Evolutionary conservation across 37 sponge, comb jelly and placozoan genomes (phyloP), one percentile per base, ranked within the genome.

Genomic region (Ephydatia muelleri): DNA sequence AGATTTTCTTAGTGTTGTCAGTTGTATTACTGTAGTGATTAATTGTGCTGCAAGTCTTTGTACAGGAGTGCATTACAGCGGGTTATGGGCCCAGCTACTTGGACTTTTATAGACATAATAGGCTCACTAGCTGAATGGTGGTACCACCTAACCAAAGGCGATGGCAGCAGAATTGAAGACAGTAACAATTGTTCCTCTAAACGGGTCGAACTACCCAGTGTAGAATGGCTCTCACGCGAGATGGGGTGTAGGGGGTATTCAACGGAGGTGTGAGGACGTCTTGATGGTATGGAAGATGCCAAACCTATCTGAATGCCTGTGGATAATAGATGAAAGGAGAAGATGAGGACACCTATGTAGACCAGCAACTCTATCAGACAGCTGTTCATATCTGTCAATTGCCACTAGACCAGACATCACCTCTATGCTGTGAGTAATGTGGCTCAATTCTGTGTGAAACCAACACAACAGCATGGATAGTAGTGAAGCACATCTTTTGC

Each of bases 401-500:
- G 35, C 48, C 21, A 87, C 88, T 27, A 87, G 88, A 77, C 88
- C 82, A 31, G 88, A 87, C 71, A 87, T 87, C 8, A 75, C 87
- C 4, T n/a, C n/a, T 87, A 71, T 57, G 68, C 81, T 49, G 81
- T 80, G 29, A 40, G 75, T 33, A 38, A 43, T 71, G 82, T 30
- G 35, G 72, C 82, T 32, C 72, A 30, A 36, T 82, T 82, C 37
- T 82, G 82, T 67, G 36, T 72, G 2, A 69, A 82, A 71, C 82
- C 82, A n/a, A 82, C 82, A 31, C 14, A 70, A n/a, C 68, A 67
- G 35, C 82, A 75, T 75, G 34, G 76, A 16, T 36, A 75, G 82
- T 72, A 3, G 82, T 82, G 65, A 82, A 82, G 68, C 73, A 43
- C 2, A 85, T 85, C 5, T 77, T 85, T 70, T 3, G 85, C 68